A percentile compares a stretch with the other conserved stretches of the same genome.
phyloP scores from a whole-genome alignment of 2,113 vertebrate species.

The Macquaria ambigua region DNA sequence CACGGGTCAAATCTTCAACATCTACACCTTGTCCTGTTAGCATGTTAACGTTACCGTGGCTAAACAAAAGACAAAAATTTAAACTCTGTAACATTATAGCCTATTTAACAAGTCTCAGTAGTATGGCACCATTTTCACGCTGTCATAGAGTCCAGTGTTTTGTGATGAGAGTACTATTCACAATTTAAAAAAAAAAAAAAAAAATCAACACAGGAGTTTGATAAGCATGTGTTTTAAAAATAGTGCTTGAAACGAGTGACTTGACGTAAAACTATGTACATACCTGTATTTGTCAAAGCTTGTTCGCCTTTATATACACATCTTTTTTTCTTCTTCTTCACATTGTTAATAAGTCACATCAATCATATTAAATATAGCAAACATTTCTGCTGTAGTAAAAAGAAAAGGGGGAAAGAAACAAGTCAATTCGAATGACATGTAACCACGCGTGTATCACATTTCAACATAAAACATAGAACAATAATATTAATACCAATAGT shows the following conservation, averaged over 20 bases:
- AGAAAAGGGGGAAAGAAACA: constrained; percentile 21
- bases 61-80: constrained; percentile 36
- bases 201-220: constrained; percentile 46
- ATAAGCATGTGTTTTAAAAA: constrained; percentile 66
- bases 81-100: constrained; percentile 23
- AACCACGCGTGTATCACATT: constrained; percentile 67
- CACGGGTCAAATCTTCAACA: constrained; percentile 32
- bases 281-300: constrained; percentile 56
- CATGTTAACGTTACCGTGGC: constrained; percentile 45
- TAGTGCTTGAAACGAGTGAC: constrained; percentile 70
- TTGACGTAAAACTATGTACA: constrained; percentile 72
- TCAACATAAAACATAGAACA: constrained; percentile 66
- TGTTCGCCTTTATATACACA: constrained; percentile 51
- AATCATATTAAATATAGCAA: constrained; percentile 77
- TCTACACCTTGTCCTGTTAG: constrained; percentile 43
- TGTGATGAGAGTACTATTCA: constrained; percentile 67
- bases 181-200: constrained; percentile 48
- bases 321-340: constrained; percentile 47
- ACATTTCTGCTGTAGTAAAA: constrained; percentile 66
- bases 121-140: constrained; percentile 78
- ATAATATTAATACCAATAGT: constrained; percentile 58
- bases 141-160: constrained; percentile 64
- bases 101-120: constrained; percentile 57
- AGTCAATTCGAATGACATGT: constrained; percentile 50
- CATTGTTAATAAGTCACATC: constrained; percentile 75